Evolutionary conservation across 2,888 invertebrate genomes (phyloP).

Genomic region (Lasioglossum morio): DNA sequence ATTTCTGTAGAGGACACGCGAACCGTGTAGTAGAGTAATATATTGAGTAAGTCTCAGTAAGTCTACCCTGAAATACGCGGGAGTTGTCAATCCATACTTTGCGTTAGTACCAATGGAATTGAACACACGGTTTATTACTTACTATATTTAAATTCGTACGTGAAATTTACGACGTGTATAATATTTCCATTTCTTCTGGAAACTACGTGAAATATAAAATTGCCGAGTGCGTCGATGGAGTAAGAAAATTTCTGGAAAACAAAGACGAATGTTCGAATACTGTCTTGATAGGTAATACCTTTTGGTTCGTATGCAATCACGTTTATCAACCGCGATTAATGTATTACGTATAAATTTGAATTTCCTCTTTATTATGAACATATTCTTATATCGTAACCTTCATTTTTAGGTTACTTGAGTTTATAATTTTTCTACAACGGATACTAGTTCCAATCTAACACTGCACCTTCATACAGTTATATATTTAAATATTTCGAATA

Average conservation of each 20-base stretch:
- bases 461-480: neutral
- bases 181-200: neutral
- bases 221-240: neutral
- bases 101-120: conserved; percentile 36
- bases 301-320: neutral
- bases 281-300: conserved; percentile 17
- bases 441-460: neutral
- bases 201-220: conserved; percentile 4
- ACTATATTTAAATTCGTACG: conserved; percentile 44
- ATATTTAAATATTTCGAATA: neutral
- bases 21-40: neutral
- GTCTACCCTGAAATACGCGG: conserved; percentile 42
- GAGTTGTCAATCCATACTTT: conserved; percentile 40
- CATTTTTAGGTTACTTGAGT: conserved; percentile 50
- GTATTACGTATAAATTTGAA: neutral
- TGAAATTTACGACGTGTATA: conserved; percentile 12
- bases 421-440: neutral
- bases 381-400: neutral
- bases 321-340: neutral
- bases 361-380: neutral
- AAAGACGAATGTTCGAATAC: neutral
- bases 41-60: conserved; percentile 1
- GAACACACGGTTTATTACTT: conserved; percentile 26
- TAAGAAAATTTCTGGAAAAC: neutral
- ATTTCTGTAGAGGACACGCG: neutral